phyloP scores from a whole-genome alignment of 2,888 invertebrate species.

The Prosapia bicincta region DNA sequence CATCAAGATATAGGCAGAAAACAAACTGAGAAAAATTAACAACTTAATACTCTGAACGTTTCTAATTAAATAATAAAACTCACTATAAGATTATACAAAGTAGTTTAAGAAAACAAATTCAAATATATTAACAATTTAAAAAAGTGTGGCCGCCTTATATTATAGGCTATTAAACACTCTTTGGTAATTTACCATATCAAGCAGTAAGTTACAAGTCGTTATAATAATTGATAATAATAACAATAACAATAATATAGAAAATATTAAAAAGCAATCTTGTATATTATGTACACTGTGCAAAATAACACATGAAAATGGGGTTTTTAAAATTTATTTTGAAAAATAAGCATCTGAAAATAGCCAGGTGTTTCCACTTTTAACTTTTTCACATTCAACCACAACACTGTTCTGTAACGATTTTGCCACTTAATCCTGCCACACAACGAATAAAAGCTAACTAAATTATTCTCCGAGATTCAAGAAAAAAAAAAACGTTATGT shows the following conservation, averaged over 20 bases:
- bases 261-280: slow-evolving; percentile 7
- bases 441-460: background rate
- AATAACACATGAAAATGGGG: slow-evolving; percentile 1
- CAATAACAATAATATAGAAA: slow-evolving; percentile 7
- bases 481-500: no score
- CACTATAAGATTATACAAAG: background rate
- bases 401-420: background rate
- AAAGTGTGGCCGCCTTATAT: background rate
- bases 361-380: background rate
- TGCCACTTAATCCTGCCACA: background rate
- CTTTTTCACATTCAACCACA: background rate
- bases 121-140: background rate
- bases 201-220: background rate
- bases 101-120: background rate
- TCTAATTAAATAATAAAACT: no score
- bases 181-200: background rate
- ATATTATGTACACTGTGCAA: slow-evolving; percentile 24
- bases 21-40: background rate
- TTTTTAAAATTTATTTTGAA: background rate
- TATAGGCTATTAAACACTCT: background rate
- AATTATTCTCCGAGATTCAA: background rate
- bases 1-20: no score
- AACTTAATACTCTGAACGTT: background rate
- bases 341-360: background rate
- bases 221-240: background rate